These are phyloP conservation scores for Apis laboriosa DNA, from an alignment of 1,140 invertebrate species.

Conservation along the genomic window DNA sequence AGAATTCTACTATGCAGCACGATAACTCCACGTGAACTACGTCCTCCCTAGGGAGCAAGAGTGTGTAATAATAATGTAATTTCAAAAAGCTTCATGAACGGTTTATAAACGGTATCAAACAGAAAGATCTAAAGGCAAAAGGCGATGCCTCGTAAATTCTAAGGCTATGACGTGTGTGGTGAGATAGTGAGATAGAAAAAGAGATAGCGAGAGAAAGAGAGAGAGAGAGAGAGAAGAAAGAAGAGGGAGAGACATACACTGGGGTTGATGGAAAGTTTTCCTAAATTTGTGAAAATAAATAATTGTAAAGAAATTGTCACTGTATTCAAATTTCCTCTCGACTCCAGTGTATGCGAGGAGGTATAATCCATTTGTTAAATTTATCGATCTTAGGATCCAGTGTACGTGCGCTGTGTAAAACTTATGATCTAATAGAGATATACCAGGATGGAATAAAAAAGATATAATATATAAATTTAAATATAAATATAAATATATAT, in stretches of 20 bases:
- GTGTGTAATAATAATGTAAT: conserved; percentile 16
- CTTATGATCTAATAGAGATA: conserved; percentile 18
- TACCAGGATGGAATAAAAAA: not conserved
- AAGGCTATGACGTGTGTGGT: conserved; percentile 19
- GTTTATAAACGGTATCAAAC: conserved; percentile 41
- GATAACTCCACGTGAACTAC: conserved; percentile 47
- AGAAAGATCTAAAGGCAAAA: conserved; percentile 43
- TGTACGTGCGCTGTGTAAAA: conserved; percentile 49
- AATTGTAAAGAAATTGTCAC: not conserved
- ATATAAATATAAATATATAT: conserved; percentile 7
- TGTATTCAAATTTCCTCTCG: not conserved
- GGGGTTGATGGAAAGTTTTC: conserved; percentile 3
- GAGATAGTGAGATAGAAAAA: not conserved
- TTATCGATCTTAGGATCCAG: conserved; percentile 18
- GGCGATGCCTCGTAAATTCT: conserved; percentile 47
- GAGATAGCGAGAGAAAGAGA: not conserved
- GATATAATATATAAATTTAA: conserved; percentile 16
- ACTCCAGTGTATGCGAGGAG: not conserved
- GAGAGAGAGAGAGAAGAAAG: not conserved
- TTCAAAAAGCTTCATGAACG: conserved; percentile 43
- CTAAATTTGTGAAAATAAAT: not conserved
- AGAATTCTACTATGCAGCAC: conserved; percentile 42
- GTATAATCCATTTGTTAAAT: not conserved
- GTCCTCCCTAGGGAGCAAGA: conserved; percentile 38
- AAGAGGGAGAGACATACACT: not conserved